Evolutionary conservation across 1,140 invertebrate genomes (phyloP), one percentile per base, ranked within the genome.

Genomic region (Triops cancriformis): DNA sequence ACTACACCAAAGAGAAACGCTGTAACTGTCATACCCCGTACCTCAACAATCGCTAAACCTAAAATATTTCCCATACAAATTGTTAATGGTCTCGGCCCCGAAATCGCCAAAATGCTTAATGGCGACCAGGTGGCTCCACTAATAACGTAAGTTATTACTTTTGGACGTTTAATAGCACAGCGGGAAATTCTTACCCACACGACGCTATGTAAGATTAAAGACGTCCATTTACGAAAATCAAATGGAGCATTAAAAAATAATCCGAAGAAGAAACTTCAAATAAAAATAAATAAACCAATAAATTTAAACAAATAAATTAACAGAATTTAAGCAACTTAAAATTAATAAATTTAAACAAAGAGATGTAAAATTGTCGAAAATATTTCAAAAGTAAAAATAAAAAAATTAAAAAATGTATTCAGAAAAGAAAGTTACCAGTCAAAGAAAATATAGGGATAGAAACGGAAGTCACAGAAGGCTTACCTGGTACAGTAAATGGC

Each of bases 1-100:
- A 83, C 86, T 85, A 82, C 81, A 82, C 80, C 80, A 84, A 82
- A 79, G 80, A 82, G 81, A 80, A 82, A 79, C 80, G 4, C 10
- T 41, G n/a, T 45, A n/a, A 43, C 12, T 27, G 11, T 43, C 14
- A 43, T 76, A 28, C 37, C 11, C 1, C 74, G 14, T 43, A 1
- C n/a, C 26, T 10, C 9, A 45, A 43, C 14, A 42, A 28, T 7
- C n/a, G 37, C 23, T 18, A 51, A 23, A 43, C 12, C 42, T 28
- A 18, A 76, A 42, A 31, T 18, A 64, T 23, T 5, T n/a, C 23
- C 23, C 10, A 64, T 37, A 37, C 51, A 64, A 64, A 64, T 5
- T 64, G 51, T 64, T 23, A 64, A 14, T 64, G 51, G 51, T 64
- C 51, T 64, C 51, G 51, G 51, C 51, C 51, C 51, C 51, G 51